phyloP scores from a whole-genome alignment of 2,888 invertebrate species.

The Zelleria hepariella region DNA sequence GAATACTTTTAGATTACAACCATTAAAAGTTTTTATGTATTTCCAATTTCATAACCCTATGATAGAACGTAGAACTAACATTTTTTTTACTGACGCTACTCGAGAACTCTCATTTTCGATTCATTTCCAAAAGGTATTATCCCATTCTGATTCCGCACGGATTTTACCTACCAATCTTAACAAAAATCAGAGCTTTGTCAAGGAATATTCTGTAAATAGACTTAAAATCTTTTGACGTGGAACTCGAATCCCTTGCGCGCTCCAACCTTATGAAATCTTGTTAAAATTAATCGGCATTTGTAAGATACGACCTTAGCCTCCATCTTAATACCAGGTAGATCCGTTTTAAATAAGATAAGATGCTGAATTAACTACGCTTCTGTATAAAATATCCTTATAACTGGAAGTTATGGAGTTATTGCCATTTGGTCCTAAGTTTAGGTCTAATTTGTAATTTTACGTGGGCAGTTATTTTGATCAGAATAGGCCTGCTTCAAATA shows the following conservation, averaged over 20 bases:
- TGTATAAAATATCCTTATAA: background rate
- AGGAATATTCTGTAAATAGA: background rate
- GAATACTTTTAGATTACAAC: no score
- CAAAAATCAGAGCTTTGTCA: no score
- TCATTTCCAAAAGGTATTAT: no score
- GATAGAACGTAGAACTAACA: no score
- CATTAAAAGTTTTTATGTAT: no score
- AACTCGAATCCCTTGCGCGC: background rate
- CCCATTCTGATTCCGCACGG: no score
- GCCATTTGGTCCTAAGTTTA: background rate
- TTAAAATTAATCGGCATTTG: slow-evolving; percentile 11
- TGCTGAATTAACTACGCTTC: background rate
- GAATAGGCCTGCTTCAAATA: no score
- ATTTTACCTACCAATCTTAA: no score
- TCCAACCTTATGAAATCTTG: background rate
- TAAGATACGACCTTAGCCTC: slow-evolving; percentile 12
- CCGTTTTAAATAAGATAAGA: slow-evolving; percentile 7
- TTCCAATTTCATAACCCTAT: no score
- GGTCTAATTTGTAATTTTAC: background rate
- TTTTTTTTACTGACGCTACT: no score
- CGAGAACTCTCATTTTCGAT: no score
- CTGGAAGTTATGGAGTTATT: background rate
- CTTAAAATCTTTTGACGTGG: background rate
- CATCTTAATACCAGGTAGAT: slow-evolving; percentile 1
- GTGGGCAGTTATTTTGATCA: no score